Base-by-base conservation (phyloP, 1,140 invertebrate species). In the Harpegnathos saltator region DNA sequence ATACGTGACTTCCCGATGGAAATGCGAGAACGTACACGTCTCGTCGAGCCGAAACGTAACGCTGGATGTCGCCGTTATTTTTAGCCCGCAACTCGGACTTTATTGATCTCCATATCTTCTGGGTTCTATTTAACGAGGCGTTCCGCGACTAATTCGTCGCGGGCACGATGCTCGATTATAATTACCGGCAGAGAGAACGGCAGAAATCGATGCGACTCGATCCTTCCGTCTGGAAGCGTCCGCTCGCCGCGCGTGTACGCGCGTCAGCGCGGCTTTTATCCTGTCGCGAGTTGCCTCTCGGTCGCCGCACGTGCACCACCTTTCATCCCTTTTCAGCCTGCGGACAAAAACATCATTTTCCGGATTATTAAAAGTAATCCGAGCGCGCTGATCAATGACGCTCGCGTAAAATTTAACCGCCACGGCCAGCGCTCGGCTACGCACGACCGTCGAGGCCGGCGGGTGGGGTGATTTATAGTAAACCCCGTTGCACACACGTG, bases 81-180 rank as follows among this genome's bases (percentile, higher is more conserved):
- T 69, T 80, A 69, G 52, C 52, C 38, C n/a, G 1, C n/a, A 69
- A 58, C 62, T 69, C 17, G 24, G 65, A 59, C 56, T 69, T 58
- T 59, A 80, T 80, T 65, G 75, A 80, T 80, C 17, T 59, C 24
- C 65, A 33, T 69, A 44, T 58, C 75, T 80, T 69, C 52, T 48
- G 75, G n/a, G 75, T 54, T 80, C 58, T 58, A 80, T 80, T 80
- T 80, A 80, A 80, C 69, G 75, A 80, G n/a, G 50, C 75, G 75
- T 80, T 80, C 58, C 33, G 52, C 19, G 75, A 80, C 52, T 56
- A 52, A 44, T 69, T 44, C 58, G 58, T 71, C 48, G 38, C 65
- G 17, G 65, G 58, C 58, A 69, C 44, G 69, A 80, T 80, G 69
- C 12, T 22, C 50, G 15, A 80, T 44, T 44, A 58, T 71, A 69